Base-by-base conservation (phyloP, 2,888 invertebrate genomes). In the Eurytoma californica region DNA sequence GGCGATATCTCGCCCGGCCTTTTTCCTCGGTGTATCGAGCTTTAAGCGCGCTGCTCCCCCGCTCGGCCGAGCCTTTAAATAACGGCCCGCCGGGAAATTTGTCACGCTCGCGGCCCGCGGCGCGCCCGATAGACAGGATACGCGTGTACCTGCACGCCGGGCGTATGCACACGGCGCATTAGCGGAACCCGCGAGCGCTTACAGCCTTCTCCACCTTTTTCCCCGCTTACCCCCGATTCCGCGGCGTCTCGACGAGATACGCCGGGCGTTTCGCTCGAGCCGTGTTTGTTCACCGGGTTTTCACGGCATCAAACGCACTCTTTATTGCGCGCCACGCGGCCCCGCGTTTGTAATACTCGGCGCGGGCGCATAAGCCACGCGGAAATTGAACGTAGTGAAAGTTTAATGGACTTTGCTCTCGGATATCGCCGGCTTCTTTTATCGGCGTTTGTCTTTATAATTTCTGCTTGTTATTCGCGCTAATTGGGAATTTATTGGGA, bases 31-130 rank as follows among this genome's bases (percentile, higher is more conserved):
- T 63, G 39, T 39, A n/a, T 20, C 68, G 16, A 49, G 49, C 20
- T 49, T n/a, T 58, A 55, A 30, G 58, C 47, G 49, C n/a, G n/a
- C n/a, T n/a, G n/a, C 49, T 51, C 66, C 49, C 67, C 39, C 66
- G 47, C 57, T 30, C 60, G 28, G 9, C 39, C 60, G 24, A 12
- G 57, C 28, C 14, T 65, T 28, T 69, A 63, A 70, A 72, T 77
- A 77, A 77, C 72, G 66, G 66, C 77, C 47, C 39, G 55, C 24
- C 60, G 60, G 60, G 49, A 72, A 77, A 77, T 77, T 77, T 60
- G 66, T 66, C 60, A 67, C 60, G 72, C 72, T 28, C 57, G n/a
- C 49, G 24, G 39, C 72, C 65, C 51, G 28, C 66, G 70, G 63
- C 63, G 28, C 30, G 58, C 7, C 9, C 39, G 65, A 65, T 66